Evolutionary conservation across 2,113 vertebrate genomes (phyloP).

Genomic region (Clarias magur): DNA sequence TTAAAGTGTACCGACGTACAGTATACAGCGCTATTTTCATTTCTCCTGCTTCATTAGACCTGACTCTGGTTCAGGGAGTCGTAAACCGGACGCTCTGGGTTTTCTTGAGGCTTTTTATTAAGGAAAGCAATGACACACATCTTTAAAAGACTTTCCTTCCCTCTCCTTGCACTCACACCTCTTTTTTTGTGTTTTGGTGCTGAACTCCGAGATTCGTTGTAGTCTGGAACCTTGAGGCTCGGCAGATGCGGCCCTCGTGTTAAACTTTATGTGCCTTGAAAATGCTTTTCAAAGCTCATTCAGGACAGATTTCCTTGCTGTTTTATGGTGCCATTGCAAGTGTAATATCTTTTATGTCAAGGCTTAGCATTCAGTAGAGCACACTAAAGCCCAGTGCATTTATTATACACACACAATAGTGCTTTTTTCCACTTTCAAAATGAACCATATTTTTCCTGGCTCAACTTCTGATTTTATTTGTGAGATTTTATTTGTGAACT

Average conservation of each 20-base stretch:
- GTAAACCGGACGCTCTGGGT: neutral
- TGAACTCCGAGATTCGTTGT: slow-evolving; percentile 79
- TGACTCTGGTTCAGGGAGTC: neutral
- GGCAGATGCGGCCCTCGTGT: slow-evolving; percentile 84
- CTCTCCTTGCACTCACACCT: neutral
- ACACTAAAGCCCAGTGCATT: slow-evolving; percentile 32
- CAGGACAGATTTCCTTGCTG: slow-evolving; percentile 76
- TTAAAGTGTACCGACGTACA: neutral
- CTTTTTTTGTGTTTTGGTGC: slow-evolving; percentile 57
- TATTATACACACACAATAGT: slow-evolving; percentile 11
- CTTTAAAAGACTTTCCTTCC: neutral
- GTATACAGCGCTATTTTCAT: neutral
- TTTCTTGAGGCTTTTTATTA: neutral
- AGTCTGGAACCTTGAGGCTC: slow-evolving; percentile 79
- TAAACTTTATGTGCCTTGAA: slow-evolving; percentile 90
- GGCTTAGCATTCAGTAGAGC: slow-evolving; percentile 34
- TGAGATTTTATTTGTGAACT: slow-evolving; percentile 4
- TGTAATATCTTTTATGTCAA: slow-evolving; percentile 43
- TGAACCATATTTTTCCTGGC: neutral
- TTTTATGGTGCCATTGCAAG: slow-evolving; percentile 68
- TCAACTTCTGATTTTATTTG: neutral
- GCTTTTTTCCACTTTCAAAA: neutral
- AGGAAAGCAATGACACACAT: neutral
- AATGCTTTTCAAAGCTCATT: slow-evolving; percentile 81
- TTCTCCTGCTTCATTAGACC: neutral